Percentiles rank a stretch among this genome's conserved stretches.
phyloP scores from a whole-genome alignment of 2,113 vertebrate genomes.

The Tonatia bakeri region DNA sequence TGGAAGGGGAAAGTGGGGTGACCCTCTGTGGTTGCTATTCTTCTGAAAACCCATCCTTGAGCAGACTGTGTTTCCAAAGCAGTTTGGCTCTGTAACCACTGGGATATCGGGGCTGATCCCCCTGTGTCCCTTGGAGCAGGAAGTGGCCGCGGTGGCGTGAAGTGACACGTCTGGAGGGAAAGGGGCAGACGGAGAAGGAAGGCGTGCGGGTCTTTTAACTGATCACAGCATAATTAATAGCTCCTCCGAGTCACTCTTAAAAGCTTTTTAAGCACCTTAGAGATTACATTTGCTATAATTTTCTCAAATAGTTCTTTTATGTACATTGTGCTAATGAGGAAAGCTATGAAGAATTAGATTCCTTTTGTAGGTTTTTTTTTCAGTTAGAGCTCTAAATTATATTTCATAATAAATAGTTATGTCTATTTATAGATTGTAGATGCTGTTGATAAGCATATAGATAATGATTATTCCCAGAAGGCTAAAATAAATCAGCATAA shows the following conservation, averaged over 20 bases:
- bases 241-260: not conserved
- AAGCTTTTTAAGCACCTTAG: not conserved
- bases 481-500: not conserved
- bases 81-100: not conserved
- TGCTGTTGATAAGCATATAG: not conserved
- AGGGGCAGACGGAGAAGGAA: not conserved
- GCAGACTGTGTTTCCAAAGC: not conserved
- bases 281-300: not conserved
- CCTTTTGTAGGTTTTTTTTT: not conserved
- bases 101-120: not conserved
- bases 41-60: not conserved
- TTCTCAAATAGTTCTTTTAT: constrained; percentile 23
- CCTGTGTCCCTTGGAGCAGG: not conserved
- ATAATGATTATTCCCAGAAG: not conserved
- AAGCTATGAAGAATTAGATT: not conserved
- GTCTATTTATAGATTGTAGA: not conserved
- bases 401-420: not conserved
- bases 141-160: not conserved
- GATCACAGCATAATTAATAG: not conserved
- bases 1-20: not conserved
- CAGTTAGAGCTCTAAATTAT: not conserved
- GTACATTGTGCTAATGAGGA: not conserved
- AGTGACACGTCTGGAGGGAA: not conserved
- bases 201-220: not conserved
- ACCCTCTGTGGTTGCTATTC: not conserved